Percentiles rank a stretch among this genome's conserved stretches.
Conservation (phyloP, 2,797 vertebrate genomes). For the Centroberyx gerrardi region DNA sequence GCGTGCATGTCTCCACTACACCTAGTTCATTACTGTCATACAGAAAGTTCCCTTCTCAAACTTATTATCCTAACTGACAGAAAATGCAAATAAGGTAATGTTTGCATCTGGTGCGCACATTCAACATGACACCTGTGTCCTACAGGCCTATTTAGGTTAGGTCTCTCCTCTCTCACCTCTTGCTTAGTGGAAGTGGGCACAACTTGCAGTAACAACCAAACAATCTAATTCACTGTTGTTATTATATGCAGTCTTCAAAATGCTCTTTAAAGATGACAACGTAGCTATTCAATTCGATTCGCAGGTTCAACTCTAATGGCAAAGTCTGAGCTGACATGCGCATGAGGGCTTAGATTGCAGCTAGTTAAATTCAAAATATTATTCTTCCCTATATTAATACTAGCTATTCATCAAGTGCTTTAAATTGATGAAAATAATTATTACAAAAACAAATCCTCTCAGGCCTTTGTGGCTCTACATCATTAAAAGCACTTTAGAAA, state of each 20-base stretch:
- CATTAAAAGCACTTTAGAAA: constrained; percentile 50
- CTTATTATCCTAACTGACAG: constrained; percentile 45
- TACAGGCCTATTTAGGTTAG: constrained; percentile 23
- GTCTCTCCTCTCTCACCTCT: constrained; percentile 20
- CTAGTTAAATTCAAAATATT: constrained; percentile 26
- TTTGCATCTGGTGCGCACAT: constrained; percentile 65
- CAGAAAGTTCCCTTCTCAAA: constrained; percentile 56
- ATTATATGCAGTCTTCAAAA: constrained; percentile 66
- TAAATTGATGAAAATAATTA: constrained; percentile 12
- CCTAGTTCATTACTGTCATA: constrained; percentile 25
- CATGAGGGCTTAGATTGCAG: constrained; percentile 38
- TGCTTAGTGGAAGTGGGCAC: constrained; percentile 55
- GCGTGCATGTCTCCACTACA: constrained; percentile 18
- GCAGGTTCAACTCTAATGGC: constrained; percentile 44
- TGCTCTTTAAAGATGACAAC: constrained; percentile 53
- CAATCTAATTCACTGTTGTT: constrained; percentile 65
- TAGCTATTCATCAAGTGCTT: constrained; percentile 36
- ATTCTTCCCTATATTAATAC: neutral
- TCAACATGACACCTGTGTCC: constrained; percentile 33
- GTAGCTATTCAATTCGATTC: constrained; percentile 45
- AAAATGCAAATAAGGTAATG: neutral
- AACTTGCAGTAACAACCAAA: constrained; percentile 60
- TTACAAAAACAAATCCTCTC: neutral
- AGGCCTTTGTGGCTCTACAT: neutral
- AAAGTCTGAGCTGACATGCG: constrained; percentile 45